A percentile compares a stretch with the other conserved stretches of the same genome.
phyloP scores from a whole-genome alignment of 2,797 vertebrate genomes.

The Pipistrellus pipistrellus region DNA sequence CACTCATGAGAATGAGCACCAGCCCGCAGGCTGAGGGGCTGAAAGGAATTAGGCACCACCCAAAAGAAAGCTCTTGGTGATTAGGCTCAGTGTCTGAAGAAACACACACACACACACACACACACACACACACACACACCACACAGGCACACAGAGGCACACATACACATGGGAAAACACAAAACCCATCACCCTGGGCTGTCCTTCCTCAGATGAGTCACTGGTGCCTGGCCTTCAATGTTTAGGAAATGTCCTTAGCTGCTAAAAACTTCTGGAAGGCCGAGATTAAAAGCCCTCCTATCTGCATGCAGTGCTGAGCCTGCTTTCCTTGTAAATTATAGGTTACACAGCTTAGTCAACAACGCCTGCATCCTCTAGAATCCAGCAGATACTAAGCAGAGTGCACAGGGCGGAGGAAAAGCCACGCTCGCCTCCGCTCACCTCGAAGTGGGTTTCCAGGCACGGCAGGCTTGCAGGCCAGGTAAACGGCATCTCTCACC shows the following conservation, averaged over 20 bases:
- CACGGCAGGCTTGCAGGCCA: slow-evolving; percentile 51
- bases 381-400: neutral
- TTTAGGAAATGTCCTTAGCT: neutral
- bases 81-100: slow-evolving; percentile 34
- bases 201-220: neutral
- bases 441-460: slow-evolving; percentile 65
- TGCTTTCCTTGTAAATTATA: slow-evolving; percentile 47
- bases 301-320: neutral
- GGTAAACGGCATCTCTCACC: slow-evolving; percentile 69
- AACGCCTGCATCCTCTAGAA: slow-evolving; percentile 28
- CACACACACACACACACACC: too few relatives aligned
- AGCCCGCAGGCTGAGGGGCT: neutral
- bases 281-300: neutral
- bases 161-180: neutral
- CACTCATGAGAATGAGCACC: slow-evolving; percentile 59
- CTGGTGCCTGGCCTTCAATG: neutral
- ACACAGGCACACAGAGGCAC: too few relatives aligned
- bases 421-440: slow-evolving; percentile 15
- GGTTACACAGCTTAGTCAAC: slow-evolving; percentile 43
- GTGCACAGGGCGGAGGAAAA: neutral
- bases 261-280: slow-evolving; percentile 7
- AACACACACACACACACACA: neutral
- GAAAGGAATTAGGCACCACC: slow-evolving; percentile 15
- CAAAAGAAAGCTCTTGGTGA: slow-evolving; percentile 32
- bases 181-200: neutral